A percentile compares a stretch with the other conserved stretches of the same genome.
phyloP scores from a whole-genome alignment of 2,113 vertebrate species.

The mouse (Mus musculus) region DNA sequence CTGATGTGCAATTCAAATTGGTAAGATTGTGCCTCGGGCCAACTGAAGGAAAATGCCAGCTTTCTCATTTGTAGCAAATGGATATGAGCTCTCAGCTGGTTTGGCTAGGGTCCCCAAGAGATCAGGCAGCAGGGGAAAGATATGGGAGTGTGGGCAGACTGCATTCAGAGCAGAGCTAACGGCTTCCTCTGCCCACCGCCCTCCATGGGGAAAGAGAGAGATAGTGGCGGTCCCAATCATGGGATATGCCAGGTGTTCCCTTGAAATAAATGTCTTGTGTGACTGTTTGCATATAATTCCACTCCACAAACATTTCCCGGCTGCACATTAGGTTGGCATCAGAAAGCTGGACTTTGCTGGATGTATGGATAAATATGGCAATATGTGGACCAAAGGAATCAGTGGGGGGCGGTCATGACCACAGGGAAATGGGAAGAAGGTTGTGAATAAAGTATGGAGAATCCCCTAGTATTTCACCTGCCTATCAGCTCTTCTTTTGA shows the following conservation, averaged over 20 bases:
- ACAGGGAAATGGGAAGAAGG: neutral
- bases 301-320: conserved; percentile 9
- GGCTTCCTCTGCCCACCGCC: neutral
- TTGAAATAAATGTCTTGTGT: neutral
- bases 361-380: neutral
- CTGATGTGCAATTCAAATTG: conserved; percentile 83
- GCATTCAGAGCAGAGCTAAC: neutral
- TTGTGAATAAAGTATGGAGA: neutral
- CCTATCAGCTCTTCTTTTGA: neutral
- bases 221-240: neutral
- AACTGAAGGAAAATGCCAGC: conserved; percentile 78
- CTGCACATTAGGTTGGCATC: neutral
- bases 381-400: neutral
- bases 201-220: conserved; percentile 7
- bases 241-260: neutral
- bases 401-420: neutral
- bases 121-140: neutral
- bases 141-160: neutral
- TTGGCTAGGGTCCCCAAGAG: conserved; percentile 57
- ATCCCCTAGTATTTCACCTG: neutral
- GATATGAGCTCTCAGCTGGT: conserved; percentile 65
- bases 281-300: neutral
- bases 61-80: conserved; percentile 82
- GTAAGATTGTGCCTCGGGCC: conserved; percentile 80
- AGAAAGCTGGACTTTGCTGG: neutral